Evolutionary conservation across 2,113 vertebrate species (phyloP).

Genomic region (Podilymbus podiceps): DNA sequence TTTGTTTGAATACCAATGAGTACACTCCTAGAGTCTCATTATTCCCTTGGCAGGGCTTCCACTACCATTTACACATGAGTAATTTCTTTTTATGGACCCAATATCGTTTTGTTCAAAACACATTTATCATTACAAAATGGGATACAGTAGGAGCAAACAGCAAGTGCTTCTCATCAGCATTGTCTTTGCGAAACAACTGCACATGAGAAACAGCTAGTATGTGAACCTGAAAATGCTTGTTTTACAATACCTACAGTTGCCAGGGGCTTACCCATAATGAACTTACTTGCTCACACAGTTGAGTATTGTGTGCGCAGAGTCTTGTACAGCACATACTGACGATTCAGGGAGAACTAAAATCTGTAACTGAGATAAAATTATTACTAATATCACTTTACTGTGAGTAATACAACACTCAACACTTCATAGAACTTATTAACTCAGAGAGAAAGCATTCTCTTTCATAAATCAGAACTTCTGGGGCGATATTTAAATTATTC

Average conservation of each 20-base stretch:
- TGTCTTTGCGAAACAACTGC: neutral
- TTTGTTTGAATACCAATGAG: slow-evolving; percentile 42
- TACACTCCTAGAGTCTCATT: slow-evolving; percentile 1
- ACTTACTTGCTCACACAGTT: neutral
- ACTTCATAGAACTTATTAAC: neutral
- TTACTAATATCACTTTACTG: neutral
- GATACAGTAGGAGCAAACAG: neutral
- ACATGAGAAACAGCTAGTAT: neutral
- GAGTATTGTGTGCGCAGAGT: accelerated
- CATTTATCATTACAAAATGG: slow-evolving; percentile 47
- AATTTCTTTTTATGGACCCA: slow-evolving; percentile 56
- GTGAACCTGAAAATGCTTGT: neutral
- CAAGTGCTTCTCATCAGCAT: neutral
- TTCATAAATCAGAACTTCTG: neutral
- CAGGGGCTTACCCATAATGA: neutral
- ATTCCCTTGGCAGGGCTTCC: slow-evolving; percentile 37
- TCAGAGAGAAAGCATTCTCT: neutral
- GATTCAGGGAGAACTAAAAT: neutral
- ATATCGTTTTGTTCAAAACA: slow-evolving; percentile 47
- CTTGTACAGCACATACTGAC: neutral
- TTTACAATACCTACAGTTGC: neutral
- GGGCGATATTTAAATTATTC: neutral
- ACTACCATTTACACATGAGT: slow-evolving; percentile 42
- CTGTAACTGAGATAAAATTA: neutral
- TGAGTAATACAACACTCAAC: neutral